phyloP scores from a whole-genome alignment of 2,888 invertebrate species.

The Luffia ferchaultella region DNA sequence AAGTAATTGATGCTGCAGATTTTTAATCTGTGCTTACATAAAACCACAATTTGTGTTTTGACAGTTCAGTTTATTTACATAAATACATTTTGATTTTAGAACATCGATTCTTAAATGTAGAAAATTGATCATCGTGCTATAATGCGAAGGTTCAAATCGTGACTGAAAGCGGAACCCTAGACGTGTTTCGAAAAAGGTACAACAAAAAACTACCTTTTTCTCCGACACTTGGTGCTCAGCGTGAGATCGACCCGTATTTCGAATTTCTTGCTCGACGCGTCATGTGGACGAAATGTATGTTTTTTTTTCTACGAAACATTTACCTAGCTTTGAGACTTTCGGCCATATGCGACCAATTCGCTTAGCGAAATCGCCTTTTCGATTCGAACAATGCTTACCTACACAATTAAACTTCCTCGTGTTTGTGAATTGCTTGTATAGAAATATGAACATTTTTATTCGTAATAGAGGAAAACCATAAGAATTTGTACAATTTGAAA shows the following conservation, averaged over 20 bases:
- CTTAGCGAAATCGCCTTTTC: not conserved
- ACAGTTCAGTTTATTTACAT: too few relatives aligned
- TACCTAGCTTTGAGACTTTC: conserved; percentile 16
- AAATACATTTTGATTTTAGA: too few relatives aligned
- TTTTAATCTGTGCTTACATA: too few relatives aligned
- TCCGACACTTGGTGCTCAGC: conserved; percentile 30
- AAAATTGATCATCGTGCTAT: too few relatives aligned
- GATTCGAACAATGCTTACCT: too few relatives aligned
- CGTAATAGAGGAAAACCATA: too few relatives aligned
- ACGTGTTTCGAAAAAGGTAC: not conserved
- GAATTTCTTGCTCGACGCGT: conserved; percentile 21
- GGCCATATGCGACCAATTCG: conserved; percentile 28
- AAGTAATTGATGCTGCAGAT: too few relatives aligned
- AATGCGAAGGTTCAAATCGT: too few relatives aligned
- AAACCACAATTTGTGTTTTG: too few relatives aligned
- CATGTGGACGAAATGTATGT: not conserved
- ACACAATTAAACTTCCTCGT: not conserved
- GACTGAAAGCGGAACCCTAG: not conserved
- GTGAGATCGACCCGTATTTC: conserved; percentile 47
- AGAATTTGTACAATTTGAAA: too few relatives aligned
- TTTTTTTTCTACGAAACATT: not conserved
- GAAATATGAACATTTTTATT: too few relatives aligned
- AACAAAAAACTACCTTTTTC: not conserved
- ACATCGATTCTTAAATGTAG: too few relatives aligned
- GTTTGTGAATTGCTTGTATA: not conserved